Percentiles rank a stretch among this genome's conserved stretches.
phyloP scores from a whole-genome alignment of 2,888 invertebrate species.

The Poecilobothrus nobilitatus region DNA sequence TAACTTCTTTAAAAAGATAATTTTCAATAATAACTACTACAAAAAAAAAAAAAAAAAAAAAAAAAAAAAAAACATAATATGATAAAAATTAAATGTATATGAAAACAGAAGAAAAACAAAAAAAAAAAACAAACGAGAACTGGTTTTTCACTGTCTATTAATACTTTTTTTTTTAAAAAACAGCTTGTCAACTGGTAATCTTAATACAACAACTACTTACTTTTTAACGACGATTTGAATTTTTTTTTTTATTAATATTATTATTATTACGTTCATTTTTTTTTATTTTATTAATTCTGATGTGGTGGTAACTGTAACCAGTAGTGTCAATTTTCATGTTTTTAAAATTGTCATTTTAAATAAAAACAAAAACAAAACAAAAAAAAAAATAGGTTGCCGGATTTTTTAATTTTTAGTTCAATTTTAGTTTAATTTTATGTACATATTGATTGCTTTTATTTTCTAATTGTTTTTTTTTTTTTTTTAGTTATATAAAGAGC shows the following conservation, averaged over 20 bases:
- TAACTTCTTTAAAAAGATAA: too few species aligned
- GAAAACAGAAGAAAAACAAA: too few species aligned
- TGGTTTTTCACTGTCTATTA: not conserved
- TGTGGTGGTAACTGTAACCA: not conserved
- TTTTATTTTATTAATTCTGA: not conserved
- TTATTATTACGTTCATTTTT: too few species aligned
- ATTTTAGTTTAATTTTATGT: too few species aligned
- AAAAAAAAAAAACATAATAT: too few species aligned
- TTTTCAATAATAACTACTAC: too few species aligned
- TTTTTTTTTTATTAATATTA: not conserved
- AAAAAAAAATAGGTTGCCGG: not conserved
- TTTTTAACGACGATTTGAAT: not conserved
- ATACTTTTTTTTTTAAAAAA: not conserved
- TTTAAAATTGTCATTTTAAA: not conserved
- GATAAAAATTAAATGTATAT: too few species aligned
- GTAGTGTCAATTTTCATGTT: slow-evolving; percentile 6
- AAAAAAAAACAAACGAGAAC: not conserved
- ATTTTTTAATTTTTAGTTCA: not conserved
- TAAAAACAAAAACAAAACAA: too few species aligned
- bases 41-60: too few species aligned
- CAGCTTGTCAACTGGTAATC: slow-evolving; percentile 2
- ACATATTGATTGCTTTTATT: too few species aligned
- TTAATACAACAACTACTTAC: not conserved
- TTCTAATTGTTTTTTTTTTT: too few species aligned
- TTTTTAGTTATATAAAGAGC: too few species aligned